Evolutionary conservation across 2,797 vertebrate genomes (phyloP).

Genomic region (Danio jaintianensis): DNA sequence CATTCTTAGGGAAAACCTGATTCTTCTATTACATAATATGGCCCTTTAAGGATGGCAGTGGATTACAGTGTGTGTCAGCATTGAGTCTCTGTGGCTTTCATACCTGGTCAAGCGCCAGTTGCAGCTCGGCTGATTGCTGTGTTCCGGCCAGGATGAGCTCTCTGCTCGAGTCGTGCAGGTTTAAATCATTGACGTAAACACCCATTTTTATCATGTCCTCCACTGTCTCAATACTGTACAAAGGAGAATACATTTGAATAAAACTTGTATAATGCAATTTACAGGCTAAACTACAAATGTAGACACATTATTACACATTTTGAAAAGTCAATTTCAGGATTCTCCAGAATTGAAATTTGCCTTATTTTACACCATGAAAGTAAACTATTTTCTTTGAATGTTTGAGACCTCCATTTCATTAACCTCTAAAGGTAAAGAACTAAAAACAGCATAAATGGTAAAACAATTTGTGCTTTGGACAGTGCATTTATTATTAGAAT

Average conservation of each 20-base stretch:
- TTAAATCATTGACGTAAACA: slow-evolving; percentile 80
- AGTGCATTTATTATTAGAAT: too few relatives aligned
- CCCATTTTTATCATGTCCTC: slow-evolving; percentile 85
- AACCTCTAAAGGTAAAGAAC: too few relatives aligned
- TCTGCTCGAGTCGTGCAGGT: slow-evolving; percentile 81
- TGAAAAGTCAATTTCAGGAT: background rate
- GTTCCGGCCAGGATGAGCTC: slow-evolving; percentile 81
- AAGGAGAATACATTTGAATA: slow-evolving; percentile 16
- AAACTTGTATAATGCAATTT: background rate
- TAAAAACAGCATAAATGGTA: too few relatives aligned
- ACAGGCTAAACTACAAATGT: background rate
- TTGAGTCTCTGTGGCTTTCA: background rate
- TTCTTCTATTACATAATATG: background rate
- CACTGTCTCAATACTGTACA: slow-evolving; percentile 76
- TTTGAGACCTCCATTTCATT: too few relatives aligned
- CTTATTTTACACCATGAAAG: too few relatives aligned
- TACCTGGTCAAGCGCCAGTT: slow-evolving; percentile 81
- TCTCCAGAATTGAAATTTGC: too few relatives aligned
- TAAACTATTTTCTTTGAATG: too few relatives aligned
- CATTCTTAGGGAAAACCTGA: background rate
- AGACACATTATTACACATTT: background rate
- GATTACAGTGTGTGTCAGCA: background rate
- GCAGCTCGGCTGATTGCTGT: slow-evolving; percentile 81
- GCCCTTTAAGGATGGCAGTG: background rate
- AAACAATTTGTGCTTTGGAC: too few relatives aligned